Evolutionary conservation across 1,140 invertebrate species (phyloP).

Genomic region (Teleogryllus occipitalis): DNA sequence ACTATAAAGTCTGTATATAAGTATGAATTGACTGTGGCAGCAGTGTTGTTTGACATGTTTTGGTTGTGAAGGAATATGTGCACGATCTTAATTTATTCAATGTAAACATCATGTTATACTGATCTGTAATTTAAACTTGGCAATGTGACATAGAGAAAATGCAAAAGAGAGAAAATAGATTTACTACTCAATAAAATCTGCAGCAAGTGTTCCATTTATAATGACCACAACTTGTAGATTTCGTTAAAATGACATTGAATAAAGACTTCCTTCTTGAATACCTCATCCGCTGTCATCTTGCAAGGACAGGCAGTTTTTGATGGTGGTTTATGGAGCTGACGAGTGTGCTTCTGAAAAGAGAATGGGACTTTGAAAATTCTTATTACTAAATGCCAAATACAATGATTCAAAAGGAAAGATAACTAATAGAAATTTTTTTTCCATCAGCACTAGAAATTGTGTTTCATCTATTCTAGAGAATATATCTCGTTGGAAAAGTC

Average conservation of each 20-base stretch:
- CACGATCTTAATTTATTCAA: conserved; percentile 5
- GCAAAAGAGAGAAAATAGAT: conserved; percentile 1
- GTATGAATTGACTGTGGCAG: not conserved
- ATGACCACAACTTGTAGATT: not conserved
- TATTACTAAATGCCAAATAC: too few relatives aligned
- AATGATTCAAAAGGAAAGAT: too few relatives aligned
- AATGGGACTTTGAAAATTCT: too few relatives aligned
- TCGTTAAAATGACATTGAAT: not conserved
- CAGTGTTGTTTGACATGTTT: conserved; percentile 1
- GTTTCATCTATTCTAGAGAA: not conserved
- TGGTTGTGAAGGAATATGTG: not conserved
- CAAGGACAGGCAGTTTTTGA: too few relatives aligned
- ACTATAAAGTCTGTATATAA: not conserved
- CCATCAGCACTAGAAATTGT: not conserved
- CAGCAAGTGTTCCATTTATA: not conserved
- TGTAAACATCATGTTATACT: conserved; percentile 2
- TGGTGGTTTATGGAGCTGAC: too few relatives aligned
- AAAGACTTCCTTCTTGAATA: not conserved
- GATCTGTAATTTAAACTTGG: not conserved
- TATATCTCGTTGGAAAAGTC: too few relatives aligned
- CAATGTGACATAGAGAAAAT: not conserved
- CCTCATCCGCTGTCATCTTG: not conserved
- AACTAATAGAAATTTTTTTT: too few relatives aligned
- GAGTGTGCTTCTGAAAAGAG: too few relatives aligned
- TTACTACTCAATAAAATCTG: not conserved